Conservation (phyloP, 2,888 invertebrate species). For the Melolontha melolontha region DNA sequence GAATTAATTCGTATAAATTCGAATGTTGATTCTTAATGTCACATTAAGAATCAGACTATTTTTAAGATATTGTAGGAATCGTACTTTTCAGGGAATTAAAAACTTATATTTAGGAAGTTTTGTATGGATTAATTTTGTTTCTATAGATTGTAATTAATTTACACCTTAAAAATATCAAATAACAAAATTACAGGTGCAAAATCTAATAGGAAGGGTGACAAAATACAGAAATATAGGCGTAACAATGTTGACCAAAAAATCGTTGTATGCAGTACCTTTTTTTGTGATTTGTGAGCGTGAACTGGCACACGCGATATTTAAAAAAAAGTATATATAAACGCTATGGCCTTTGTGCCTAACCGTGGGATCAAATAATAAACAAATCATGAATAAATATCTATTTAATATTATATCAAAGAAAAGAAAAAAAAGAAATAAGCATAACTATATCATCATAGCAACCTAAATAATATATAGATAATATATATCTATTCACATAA, state of each 20-base stretch:
- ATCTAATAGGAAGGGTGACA: no score
- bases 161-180: no score
- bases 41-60: no score
- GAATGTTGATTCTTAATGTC: no score
- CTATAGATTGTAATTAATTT: no score
- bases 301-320: constrained; percentile 62
- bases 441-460: constrained; percentile 59
- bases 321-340: constrained; percentile 56
- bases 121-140: no score
- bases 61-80: no score
- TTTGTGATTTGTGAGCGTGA: constrained; percentile 57
- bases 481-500: constrained; percentile 58
- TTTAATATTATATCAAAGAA: constrained; percentile 55
- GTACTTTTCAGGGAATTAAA: no score
- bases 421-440: constrained; percentile 46
- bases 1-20: no score
- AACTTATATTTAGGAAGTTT: no score
- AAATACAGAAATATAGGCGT: background rate
- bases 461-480: constrained; percentile 60
- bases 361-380: constrained; percentile 67
- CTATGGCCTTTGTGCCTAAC: constrained; percentile 65
- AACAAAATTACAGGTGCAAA: background rate
- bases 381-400: constrained; percentile 65
- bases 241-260: constrained; percentile 7
- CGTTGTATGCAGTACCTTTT: constrained; percentile 17